Conservation (phyloP, 2,888 invertebrate species). For the Papilio demoleus region DNA sequence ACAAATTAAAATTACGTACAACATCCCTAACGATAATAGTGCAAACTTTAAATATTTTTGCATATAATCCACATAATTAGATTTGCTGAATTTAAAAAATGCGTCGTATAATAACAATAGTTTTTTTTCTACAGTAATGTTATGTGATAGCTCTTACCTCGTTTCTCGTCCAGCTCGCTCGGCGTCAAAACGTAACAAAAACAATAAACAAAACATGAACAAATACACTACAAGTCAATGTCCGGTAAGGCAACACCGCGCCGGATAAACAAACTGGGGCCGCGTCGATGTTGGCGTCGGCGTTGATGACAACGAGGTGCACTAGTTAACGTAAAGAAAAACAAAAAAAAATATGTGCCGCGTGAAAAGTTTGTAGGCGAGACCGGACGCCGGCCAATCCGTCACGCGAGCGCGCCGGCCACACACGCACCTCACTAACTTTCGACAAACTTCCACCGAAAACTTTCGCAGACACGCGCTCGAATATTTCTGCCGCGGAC, state of each 20-base stretch:
- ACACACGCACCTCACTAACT: slow-evolving; percentile 78
- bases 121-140: not conserved
- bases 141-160: slow-evolving; percentile 60
- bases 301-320: slow-evolving; percentile 60
- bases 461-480: slow-evolving; percentile 69
- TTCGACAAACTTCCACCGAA: slow-evolving; percentile 64
- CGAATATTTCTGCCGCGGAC: slow-evolving; percentile 56
- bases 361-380: slow-evolving; percentile 50
- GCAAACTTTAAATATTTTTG: slow-evolving; percentile 8
- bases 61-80: not conserved
- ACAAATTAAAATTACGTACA: slow-evolving; percentile 45
- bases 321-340: slow-evolving; percentile 53
- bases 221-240: slow-evolving; percentile 73
- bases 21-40: not conserved
- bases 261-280: slow-evolving; percentile 59
- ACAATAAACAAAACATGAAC: slow-evolving; percentile 74
- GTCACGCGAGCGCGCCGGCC: slow-evolving; percentile 60
- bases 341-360: slow-evolving; percentile 47
- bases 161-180: slow-evolving; percentile 46
- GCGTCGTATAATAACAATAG: slow-evolving; percentile 20
- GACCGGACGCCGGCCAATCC: slow-evolving; percentile 62
- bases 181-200: slow-evolving; percentile 63
- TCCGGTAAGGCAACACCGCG: slow-evolving; percentile 62
- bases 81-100: slow-evolving; percentile 32
- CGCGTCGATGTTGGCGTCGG: slow-evolving; percentile 53